Conservation (phyloP, 2,888 invertebrate genomes). For the Gonocerus acuteangulatus region DNA sequence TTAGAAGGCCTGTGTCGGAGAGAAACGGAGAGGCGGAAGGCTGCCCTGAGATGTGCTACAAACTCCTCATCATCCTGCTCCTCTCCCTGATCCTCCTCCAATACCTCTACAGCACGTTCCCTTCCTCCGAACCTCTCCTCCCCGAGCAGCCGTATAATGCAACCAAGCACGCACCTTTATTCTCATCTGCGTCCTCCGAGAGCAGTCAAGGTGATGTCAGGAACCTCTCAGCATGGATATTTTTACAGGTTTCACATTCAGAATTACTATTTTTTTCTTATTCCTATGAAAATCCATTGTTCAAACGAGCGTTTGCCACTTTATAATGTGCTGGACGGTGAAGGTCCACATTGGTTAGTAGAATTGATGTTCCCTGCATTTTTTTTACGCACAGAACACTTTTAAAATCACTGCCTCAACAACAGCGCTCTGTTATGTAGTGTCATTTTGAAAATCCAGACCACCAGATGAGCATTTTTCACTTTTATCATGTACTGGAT, state of each 20-base stretch:
- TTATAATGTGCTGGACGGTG: no score
- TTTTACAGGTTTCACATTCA: constrained; percentile 31
- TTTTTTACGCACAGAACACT: no score
- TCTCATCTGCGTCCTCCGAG: constrained; percentile 19
- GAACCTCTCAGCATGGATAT: constrained; percentile 34
- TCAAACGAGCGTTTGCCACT: no score
- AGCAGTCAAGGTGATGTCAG: constrained; percentile 28
- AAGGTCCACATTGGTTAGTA: no score
- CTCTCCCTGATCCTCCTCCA: constrained; percentile 31
- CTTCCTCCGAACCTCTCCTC: neutral
- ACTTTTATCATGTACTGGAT: no score
- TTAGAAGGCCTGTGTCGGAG: neutral
- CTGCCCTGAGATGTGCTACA: constrained; percentile 30
- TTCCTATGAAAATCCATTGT: neutral
- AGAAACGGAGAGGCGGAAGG: neutral
- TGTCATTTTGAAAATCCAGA: no score
- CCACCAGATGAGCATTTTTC: no score
- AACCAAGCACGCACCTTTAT: constrained; percentile 29
- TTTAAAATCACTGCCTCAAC: no score
- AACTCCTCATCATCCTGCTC: constrained; percentile 29
- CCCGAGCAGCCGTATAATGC: neutral
- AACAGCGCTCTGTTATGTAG: no score
- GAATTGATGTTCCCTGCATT: no score
- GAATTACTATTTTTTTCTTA: neutral
- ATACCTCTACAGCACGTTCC: constrained; percentile 31